A percentile compares a stretch with the other conserved stretches of the same genome.
These are phyloP conservation scores for Drosophila ogumai DNA, from an alignment of 1,140 invertebrate species.

Conservation along the genomic window DNA sequence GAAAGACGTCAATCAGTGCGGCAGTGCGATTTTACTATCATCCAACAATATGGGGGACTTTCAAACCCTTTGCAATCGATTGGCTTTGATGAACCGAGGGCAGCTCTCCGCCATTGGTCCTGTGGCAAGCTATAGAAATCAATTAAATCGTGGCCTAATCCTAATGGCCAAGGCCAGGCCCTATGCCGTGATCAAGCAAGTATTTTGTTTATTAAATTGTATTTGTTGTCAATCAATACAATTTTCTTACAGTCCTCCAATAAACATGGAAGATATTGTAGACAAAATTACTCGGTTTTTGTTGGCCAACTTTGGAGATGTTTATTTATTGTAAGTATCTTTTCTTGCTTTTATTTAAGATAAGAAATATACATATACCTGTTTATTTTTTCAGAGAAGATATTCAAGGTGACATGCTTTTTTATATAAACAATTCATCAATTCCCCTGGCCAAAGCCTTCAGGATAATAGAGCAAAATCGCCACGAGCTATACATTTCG, in stretches of 20 bases:
- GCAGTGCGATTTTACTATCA: slow-evolving; percentile 24
- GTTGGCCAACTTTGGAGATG: not conserved
- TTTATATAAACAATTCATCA: slow-evolving; percentile 15
- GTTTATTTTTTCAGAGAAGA: slow-evolving; percentile 13
- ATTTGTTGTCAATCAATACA: not conserved
- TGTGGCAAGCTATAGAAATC: slow-evolving; percentile 14
- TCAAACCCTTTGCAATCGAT: slow-evolving; percentile 22
- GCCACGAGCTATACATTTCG: slow-evolving; percentile 17
- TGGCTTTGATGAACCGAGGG: slow-evolving; percentile 20
- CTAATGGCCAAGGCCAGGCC: slow-evolving; percentile 21
- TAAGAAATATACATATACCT: not conserved
- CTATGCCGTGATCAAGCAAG: slow-evolving; percentile 1
- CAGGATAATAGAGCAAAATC: slow-evolving; percentile 14
- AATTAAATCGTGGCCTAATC: slow-evolving; percentile 9
- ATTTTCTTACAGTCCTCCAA: not conserved
- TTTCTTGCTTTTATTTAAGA: not conserved
- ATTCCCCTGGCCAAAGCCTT: slow-evolving; percentile 14
- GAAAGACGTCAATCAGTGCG: slow-evolving; percentile 24
- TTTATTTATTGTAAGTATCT: slow-evolving; percentile 24
- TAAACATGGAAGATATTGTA: slow-evolving; percentile 1
- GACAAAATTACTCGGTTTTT: slow-evolving; percentile 13
- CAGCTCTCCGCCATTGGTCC: slow-evolving; percentile 11
- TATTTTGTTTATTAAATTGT: not conserved
- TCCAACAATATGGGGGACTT: slow-evolving; percentile 32
- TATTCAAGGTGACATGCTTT: slow-evolving; percentile 17